phyloP scores from a whole-genome alignment of 2,113 vertebrate genomes.

The Mustelus asterias region DNA sequence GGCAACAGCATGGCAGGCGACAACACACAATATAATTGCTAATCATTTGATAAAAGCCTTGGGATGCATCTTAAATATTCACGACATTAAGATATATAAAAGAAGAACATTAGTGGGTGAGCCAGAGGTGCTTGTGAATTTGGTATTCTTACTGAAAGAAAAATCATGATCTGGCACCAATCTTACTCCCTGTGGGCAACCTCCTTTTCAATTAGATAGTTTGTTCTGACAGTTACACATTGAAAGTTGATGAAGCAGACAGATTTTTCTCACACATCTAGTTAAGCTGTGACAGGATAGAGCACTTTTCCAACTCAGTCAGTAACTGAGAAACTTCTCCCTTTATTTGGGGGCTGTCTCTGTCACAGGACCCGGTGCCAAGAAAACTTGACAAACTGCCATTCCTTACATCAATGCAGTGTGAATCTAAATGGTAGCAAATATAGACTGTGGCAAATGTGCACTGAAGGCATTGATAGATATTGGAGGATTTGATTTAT shows the following conservation, averaged over 20 bases:
- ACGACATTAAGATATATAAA: not conserved
- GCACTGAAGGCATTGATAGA: not conserved
- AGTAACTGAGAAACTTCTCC: not conserved
- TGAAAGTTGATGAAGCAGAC: not conserved
- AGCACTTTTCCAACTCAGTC: not conserved
- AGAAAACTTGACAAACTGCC: not conserved
- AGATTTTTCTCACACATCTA: not conserved
- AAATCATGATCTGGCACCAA: not conserved
- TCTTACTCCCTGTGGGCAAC: not conserved
- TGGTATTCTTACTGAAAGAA: not conserved
- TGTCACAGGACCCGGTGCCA: not conserved
- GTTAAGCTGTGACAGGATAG: not conserved
- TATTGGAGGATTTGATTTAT: not conserved
- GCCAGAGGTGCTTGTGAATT: not conserved
- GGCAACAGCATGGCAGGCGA: not conserved
- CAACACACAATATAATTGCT: not conserved
- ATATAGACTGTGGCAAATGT: not conserved
- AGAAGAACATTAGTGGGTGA: not conserved
- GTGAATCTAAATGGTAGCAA: not conserved
- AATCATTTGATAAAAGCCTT: not conserved
- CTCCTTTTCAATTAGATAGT: conserved; percentile 15
- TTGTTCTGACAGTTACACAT: not conserved
- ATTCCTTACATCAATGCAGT: not conserved
- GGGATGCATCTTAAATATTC: not conserved
- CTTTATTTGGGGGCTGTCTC: not conserved